Conservation (phyloP, 2,113 vertebrate genomes). For the Oceanites oceanicus region DNA sequence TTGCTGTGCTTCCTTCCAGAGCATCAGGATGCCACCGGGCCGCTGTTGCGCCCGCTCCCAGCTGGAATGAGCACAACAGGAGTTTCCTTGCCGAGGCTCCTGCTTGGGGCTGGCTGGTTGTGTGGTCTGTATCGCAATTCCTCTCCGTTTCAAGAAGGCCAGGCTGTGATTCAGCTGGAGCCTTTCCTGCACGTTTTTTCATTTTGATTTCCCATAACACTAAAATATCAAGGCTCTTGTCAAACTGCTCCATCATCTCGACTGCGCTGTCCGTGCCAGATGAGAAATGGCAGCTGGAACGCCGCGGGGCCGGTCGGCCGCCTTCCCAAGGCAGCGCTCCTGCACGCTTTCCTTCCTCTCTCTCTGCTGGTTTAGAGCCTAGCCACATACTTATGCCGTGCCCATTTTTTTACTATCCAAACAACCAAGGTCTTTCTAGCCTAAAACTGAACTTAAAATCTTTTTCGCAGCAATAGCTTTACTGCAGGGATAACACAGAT, state of each 20-base stretch:
- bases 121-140: rapidly evolving
- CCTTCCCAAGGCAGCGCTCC: neutral
- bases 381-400: rapidly evolving
- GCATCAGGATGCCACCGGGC: neutral
- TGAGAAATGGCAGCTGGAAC: neutral
- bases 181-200: neutral
- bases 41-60: neutral
- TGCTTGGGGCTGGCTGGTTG: neutral
- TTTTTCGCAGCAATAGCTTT: neutral
- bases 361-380: neutral
- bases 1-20: rapidly evolving
- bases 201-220: neutral
- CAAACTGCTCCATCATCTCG: neutral
- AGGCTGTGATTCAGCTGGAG: neutral
- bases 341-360: rapidly evolving
- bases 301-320: neutral
- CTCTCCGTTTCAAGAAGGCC: neutral
- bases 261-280: rapidly evolving
- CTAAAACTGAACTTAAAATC: neutral
- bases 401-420: neutral
- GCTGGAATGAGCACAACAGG: neutral
- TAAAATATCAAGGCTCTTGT: neutral
- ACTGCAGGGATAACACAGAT: neutral
- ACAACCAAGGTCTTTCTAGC: neutral
- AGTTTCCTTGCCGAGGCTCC: neutral